These are phyloP conservation scores for Protobothrops flavoviridis DNA, from an alignment of 2,113 vertebrate species.

Conservation along the genomic window DNA sequence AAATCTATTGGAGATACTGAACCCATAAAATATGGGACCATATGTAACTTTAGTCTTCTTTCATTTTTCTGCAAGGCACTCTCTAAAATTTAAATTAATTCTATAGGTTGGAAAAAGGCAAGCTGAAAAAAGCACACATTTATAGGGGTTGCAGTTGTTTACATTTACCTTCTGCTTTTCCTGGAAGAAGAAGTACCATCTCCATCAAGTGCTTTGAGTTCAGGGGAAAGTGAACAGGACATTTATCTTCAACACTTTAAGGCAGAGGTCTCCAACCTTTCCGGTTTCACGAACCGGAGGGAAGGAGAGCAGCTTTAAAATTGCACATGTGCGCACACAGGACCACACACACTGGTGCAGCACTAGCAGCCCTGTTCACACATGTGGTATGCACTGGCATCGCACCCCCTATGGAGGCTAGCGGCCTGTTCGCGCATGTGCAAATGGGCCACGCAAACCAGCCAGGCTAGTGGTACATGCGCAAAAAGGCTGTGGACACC, in stretches of 20 bases:
- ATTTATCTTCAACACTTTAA: neutral
- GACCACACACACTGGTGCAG: too few relatives aligned
- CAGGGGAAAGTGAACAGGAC: neutral
- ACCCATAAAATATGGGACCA: neutral
- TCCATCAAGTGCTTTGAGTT: neutral
- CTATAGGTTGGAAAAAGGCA: neutral
- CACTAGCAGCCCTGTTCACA: too few relatives aligned
- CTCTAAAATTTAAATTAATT: conserved; percentile 19
- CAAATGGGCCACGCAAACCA: too few relatives aligned
- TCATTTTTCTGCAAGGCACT: conserved; percentile 5
- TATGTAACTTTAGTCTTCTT: neutral
- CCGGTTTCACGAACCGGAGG: too few relatives aligned
- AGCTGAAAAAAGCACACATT: neutral
- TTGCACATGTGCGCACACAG: too few relatives aligned
- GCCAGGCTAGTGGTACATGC: too few relatives aligned
- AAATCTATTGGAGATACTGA: neutral
- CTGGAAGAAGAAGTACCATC: neutral
- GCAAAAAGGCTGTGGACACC: too few relatives aligned
- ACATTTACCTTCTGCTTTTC: neutral
- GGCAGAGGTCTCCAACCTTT: too few relatives aligned
- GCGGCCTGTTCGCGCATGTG: too few relatives aligned
- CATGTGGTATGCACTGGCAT: too few relatives aligned
- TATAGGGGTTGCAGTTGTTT: neutral
- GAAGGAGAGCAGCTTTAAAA: too few relatives aligned
- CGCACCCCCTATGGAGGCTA: too few relatives aligned